Evolutionary conservation across 1,140 invertebrate species (phyloP).

Genomic region (Leucophenga varia): DNA sequence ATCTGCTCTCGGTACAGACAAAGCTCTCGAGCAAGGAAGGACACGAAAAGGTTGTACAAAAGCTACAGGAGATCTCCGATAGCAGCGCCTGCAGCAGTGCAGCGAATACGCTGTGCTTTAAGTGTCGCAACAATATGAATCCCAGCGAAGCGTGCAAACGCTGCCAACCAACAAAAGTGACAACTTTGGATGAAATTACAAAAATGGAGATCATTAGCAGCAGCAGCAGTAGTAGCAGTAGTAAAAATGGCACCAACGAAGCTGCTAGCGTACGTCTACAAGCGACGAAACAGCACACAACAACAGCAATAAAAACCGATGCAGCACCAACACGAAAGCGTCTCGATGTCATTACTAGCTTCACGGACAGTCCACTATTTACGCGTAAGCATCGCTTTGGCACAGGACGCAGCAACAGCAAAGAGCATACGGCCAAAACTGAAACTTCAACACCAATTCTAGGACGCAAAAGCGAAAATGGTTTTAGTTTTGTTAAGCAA

Average conservation of each 20-base stretch:
- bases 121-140: constrained; percentile 48
- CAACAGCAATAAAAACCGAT: constrained; percentile 3
- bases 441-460: constrained; percentile 45
- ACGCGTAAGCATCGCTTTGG: constrained; percentile 55
- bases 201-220: background rate
- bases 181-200: constrained; percentile 33
- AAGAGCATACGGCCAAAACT: constrained; percentile 18
- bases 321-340: constrained; percentile 29
- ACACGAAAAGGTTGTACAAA: constrained; percentile 41
- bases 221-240: constrained; percentile 22
- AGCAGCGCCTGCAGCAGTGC: constrained; percentile 46
- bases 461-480: constrained; percentile 43
- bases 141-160: constrained; percentile 44
- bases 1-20: constrained; percentile 54
- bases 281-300: constrained; percentile 19
- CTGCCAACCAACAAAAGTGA: constrained; percentile 20
- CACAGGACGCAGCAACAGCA: constrained; percentile 37
- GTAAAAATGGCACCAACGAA: background rate
- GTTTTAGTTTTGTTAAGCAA: constrained; percentile 52
- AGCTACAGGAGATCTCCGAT: constrained; percentile 53
- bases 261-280: background rate
- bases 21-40: constrained; percentile 44
- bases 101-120: constrained; percentile 41
- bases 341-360: constrained; percentile 54
- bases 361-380: constrained; percentile 55